Percentiles rank a stretch among this genome's conserved stretches.
phyloP scores from a whole-genome alignment of 2,113 vertebrate genomes.

The Pollachius pollachius region DNA sequence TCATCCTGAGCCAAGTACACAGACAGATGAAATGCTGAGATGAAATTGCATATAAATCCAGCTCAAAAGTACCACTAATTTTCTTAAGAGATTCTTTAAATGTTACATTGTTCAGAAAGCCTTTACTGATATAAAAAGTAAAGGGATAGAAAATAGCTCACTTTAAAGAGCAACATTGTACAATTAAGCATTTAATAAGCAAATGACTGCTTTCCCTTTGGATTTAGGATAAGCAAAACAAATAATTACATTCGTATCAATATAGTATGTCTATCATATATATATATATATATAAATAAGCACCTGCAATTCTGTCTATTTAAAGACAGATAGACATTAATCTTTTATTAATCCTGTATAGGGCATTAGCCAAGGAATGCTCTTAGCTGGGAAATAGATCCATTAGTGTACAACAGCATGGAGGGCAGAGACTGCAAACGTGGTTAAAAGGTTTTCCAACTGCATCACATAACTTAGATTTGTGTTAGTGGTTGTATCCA shows the following conservation, averaged over 20 bases:
- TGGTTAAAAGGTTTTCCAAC: constrained; percentile 63
- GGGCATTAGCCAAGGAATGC: constrained; percentile 48
- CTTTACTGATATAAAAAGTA: too few relatives aligned
- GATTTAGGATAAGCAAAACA: background rate
- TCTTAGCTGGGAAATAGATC: constrained; percentile 58
- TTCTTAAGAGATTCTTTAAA: too few relatives aligned
- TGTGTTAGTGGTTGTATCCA: constrained; percentile 16
- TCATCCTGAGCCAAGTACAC: too few relatives aligned
- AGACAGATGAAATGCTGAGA: too few relatives aligned
- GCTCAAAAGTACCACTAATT: too few relatives aligned
- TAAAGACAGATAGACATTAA: constrained; percentile 48
- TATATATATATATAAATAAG: background rate
- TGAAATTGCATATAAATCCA: too few relatives aligned
- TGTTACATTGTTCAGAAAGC: too few relatives aligned
- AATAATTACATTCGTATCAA: background rate
- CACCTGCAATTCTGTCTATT: constrained; percentile 23
- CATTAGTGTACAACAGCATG: constrained; percentile 56
- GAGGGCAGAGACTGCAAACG: constrained; percentile 24
- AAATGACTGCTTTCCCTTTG: background rate
- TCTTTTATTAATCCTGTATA: constrained; percentile 54
- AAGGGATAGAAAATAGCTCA: too few relatives aligned
- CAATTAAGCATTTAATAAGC: constrained; percentile 7
- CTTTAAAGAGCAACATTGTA: too few relatives aligned
- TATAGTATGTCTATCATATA: background rate
- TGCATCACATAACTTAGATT: constrained; percentile 49